Evolutionary conservation across 2,888 invertebrate species (phyloP).

Genomic region (Drosophila algonquin): DNA sequence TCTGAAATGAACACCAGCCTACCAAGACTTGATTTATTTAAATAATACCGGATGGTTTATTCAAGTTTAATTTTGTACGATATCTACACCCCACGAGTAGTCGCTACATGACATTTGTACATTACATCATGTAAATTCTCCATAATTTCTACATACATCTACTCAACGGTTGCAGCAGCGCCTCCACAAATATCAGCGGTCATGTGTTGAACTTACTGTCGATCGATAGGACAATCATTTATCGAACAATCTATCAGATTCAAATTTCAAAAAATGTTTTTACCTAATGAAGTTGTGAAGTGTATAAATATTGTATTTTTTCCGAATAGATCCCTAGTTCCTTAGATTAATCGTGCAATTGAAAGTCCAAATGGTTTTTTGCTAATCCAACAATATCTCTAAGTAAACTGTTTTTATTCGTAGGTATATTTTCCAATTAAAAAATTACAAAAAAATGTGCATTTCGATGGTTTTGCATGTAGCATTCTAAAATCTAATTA

Average conservation of each 20-base stretch:
- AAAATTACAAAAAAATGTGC: conserved; percentile 24
- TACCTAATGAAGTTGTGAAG: background rate
- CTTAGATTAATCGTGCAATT: too few species aligned
- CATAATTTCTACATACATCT: background rate
- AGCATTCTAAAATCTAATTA: conserved; percentile 30
- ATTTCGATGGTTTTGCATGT: conserved; percentile 12
- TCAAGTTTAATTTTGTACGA: background rate
- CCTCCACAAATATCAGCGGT: background rate
- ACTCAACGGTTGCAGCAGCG: background rate
- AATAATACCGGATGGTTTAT: too few species aligned
- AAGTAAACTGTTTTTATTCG: background rate
- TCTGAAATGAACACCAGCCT: too few species aligned
- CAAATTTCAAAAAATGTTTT: background rate
- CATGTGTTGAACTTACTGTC: background rate
- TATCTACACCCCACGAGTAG: background rate
- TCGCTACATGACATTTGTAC: background rate
- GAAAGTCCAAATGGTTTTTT: background rate
- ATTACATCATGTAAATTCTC: background rate
- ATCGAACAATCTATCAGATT: background rate
- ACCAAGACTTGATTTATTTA: too few species aligned
- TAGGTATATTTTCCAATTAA: conserved; percentile 22
- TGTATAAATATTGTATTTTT: background rate
- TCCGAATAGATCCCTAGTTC: too few species aligned
- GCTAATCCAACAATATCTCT: background rate
- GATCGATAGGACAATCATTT: background rate